Conservation (phyloP, 92 coral and sea anemone genomes). For the Hydrozoanthus gracilis region DNA sequence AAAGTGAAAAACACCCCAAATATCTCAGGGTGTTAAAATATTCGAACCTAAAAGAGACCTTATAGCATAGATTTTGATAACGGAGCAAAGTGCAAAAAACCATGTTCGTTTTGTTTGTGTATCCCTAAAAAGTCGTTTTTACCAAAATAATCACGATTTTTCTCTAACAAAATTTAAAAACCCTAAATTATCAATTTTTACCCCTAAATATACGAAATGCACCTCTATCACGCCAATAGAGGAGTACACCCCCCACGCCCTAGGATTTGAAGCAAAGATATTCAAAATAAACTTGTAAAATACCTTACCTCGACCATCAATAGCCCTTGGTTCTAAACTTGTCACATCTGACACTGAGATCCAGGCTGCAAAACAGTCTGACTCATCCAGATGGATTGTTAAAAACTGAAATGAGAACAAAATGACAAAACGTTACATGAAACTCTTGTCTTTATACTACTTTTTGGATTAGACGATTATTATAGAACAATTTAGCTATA, state of each 20-base stretch:
- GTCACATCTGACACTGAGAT: conserved; percentile 87
- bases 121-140: too few relatives aligned
- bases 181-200: background rate
- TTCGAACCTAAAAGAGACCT: too few relatives aligned
- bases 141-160: too few relatives aligned
- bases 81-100: background rate
- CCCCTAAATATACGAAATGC: too few relatives aligned
- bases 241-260: too few relatives aligned
- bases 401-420: conserved; percentile 10
- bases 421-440: background rate
- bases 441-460: too few relatives aligned
- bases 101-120: background rate
- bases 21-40: too few relatives aligned
- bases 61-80: background rate
- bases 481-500: too few relatives aligned
- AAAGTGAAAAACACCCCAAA: too few relatives aligned
- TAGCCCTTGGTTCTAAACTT: conserved; percentile 76
- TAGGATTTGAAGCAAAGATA: background rate
- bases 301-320: conserved; percentile 77
- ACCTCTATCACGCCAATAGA: too few relatives aligned
- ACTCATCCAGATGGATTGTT: conserved; percentile 87
- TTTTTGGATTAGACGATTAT: too few relatives aligned
- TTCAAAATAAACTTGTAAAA: background rate
- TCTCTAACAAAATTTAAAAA: too few relatives aligned
- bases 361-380: conserved; percentile 95